These are phyloP conservation scores for Euzophera pinguis DNA, from an alignment of 2,888 invertebrate species.

Conservation along the genomic window DNA sequence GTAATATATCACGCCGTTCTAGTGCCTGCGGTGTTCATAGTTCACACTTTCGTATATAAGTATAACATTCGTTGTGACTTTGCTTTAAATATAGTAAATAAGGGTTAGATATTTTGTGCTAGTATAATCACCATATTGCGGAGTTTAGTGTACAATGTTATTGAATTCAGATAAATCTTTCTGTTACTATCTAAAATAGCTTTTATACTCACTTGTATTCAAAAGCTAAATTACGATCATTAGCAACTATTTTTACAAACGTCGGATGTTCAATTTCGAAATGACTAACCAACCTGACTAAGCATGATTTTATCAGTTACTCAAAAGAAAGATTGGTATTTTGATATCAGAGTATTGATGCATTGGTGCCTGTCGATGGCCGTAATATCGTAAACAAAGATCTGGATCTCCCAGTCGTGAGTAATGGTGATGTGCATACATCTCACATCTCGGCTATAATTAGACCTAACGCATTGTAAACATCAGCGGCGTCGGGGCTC, in stretches of 20 bases:
- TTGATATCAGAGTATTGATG: not conserved
- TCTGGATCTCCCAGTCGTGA: constrained; percentile 47
- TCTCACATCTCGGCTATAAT: constrained; percentile 55
- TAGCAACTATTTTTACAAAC: not conserved
- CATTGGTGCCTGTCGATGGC: not conserved
- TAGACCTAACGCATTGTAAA: constrained; percentile 67
- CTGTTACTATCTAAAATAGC: too few relatives aligned
- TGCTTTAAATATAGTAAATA: not conserved
- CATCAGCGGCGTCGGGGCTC: constrained; percentile 40
- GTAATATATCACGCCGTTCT: constrained; percentile 14
- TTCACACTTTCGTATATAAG: not conserved
- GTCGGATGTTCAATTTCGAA: not conserved
- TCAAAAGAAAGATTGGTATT: not conserved
- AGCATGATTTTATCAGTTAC: not conserved
- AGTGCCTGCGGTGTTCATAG: constrained; percentile 8
- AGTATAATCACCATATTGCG: too few relatives aligned
- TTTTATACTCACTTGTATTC: not conserved
- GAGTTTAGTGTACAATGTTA: too few relatives aligned
- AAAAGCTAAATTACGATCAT: not conserved
- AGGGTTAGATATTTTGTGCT: not conserved
- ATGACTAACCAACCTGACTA: not conserved
- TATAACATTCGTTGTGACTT: not conserved
- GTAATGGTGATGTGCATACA: constrained; percentile 42
- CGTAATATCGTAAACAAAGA: constrained; percentile 31
- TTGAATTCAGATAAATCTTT: too few relatives aligned